Base-by-base conservation (phyloP, 2,797 vertebrate genomes). In the Cynopterus sphinx region DNA sequence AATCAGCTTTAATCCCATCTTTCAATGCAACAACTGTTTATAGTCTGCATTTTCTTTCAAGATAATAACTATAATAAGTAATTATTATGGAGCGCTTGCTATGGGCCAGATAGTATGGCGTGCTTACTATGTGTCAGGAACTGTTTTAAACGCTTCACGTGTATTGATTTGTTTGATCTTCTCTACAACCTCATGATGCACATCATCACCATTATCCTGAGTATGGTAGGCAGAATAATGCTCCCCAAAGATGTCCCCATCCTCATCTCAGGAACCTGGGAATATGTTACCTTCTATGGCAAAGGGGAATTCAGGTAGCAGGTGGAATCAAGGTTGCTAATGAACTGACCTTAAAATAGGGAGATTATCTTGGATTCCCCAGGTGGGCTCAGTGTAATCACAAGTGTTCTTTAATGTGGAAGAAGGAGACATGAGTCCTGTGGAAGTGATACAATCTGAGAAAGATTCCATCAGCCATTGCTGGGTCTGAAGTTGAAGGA, bases 301-400 rank as follows among this genome's bases (percentile, higher is more conserved):
- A 75, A 43, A 77, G 51, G 53, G 49, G 33, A 91, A 81, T 63
- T 74, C 81, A 89, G 12, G 21, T 43, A 68, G 55, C 36, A 77
- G 31, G 46, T n/a, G 39, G 41, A 92, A 94, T 68, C 49, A 75
- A 84, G 26, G 22, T 87, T 87, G 65, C 36, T 87, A 94, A 81
- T 46, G 13, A 90, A 31, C 28, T 84, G 57, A 67, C 24, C 24
- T 82, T 90, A 65, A 95, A 79, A 71, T 61, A 75, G 36, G 39
- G 57, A 87, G 39, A 87, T 46, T 36, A 86, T 51, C 16, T 70
- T 81, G 13, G 61, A n/a, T 87, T 79, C 19, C 11, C 36, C 39
- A 65, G 19, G 26, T 61, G 46, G 59, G 5, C 8, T 39, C 43
- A 46, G 17, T 5, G 41, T n/a, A 83, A 81, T 87, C 75, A 49